Base-by-base conservation (phyloP, 2,797 vertebrate species). In the Buceros bicornis region DNA sequence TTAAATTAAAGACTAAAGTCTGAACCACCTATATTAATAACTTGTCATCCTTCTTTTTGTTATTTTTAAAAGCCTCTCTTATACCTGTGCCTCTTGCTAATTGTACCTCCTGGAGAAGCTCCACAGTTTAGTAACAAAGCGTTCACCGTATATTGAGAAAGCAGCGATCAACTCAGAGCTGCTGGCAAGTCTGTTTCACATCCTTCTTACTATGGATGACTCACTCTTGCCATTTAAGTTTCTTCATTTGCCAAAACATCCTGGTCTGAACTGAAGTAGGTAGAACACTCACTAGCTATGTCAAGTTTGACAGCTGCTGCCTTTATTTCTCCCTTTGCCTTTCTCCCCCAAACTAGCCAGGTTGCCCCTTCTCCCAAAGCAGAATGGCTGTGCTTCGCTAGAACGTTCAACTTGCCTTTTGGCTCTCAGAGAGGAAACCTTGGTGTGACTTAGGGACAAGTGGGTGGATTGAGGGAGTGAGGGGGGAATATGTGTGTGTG, bases 11-110 rank as follows among this genome's bases (percentile, higher is more conserved):
- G 85, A 48, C 42, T 86, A 31, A 73, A 90, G 25, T 73, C 66
- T 66, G 76, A 94, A 67, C 70, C 80, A 65, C 64, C 87, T 85
- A 88, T 67, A 5, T 83, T 73, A 93, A 74, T 92, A 95, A 60
- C 48, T 94, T 92, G 31, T 66, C 24, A 18, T 60, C n/a, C 8
- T 77, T 70, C 13, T 73, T 48, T 37, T 40, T 56, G 76, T 87
- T 45, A 37, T 79, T 93, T 94, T 83, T 43, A 42, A 89, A 84
- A 93, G 10, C 60, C 5, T 74, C n/a, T 57, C 50, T 76, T 78
- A 6, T 20, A 74, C n/a, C 64, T 0, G 1, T 78, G 37, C 60
- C 56, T 89, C 56, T 26, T 7, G 53, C 47, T 94, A 90, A 89
- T 89, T 84, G 77, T 76, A 80, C 70, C n/a, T 86, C 45, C 53